Conservation (phyloP, 1,140 invertebrate species). For the Heliconius nattereri region DNA sequence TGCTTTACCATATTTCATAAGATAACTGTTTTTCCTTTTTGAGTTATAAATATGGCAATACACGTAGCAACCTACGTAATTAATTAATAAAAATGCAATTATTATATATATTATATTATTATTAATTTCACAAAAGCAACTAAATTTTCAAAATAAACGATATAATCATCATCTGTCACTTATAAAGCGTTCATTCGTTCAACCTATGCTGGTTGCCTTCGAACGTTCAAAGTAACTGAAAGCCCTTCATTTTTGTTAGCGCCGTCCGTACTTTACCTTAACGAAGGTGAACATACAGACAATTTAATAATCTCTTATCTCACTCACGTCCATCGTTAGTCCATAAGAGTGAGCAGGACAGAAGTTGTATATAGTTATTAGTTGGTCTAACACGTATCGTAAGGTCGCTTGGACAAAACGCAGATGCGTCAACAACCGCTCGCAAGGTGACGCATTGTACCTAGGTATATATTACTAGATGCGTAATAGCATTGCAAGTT, state of each 20-base stretch:
- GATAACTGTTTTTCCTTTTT: not conserved
- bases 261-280: slow-evolving; percentile 72
- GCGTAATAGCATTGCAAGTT: slow-evolving; percentile 54
- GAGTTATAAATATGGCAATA: not conserved
- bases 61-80: not conserved
- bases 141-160: not conserved
- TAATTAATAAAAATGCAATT: not conserved
- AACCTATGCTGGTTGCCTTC: slow-evolving; percentile 70
- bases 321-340: slow-evolving; percentile 45
- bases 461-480: slow-evolving; percentile 74
- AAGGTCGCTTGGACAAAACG: slow-evolving; percentile 78
- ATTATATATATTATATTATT: not conserved
- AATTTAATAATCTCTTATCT: slow-evolving; percentile 65
- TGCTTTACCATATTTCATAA: not conserved
- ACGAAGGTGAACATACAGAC: slow-evolving; percentile 70
- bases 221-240: slow-evolving; percentile 59
- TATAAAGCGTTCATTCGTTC: slow-evolving; percentile 57
- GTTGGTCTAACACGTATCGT: slow-evolving; percentile 68
- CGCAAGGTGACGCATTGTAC: slow-evolving; percentile 77
- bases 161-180: slow-evolving; percentile 16
- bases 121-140: not conserved
- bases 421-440: slow-evolving; percentile 78
- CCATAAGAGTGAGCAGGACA: slow-evolving; percentile 62
- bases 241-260: slow-evolving; percentile 80
- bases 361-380: slow-evolving; percentile 68